These are phyloP conservation scores for Actinostola sp. DNA, from an alignment of 92 coral and sea anemone genomes.

Conservation along the genomic window DNA sequence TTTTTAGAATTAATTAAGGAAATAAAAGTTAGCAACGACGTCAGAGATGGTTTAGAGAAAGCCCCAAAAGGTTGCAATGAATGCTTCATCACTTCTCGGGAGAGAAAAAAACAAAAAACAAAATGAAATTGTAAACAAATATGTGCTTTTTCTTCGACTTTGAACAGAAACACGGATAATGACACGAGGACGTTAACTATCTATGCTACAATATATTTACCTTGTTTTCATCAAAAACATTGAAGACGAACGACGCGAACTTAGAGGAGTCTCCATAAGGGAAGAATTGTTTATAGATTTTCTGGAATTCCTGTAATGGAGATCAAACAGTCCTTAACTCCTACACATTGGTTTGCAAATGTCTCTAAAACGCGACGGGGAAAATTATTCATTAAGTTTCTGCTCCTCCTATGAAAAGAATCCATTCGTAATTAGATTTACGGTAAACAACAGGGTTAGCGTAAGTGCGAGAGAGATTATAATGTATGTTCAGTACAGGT, in stretches of 20 bases:
- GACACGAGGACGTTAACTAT: too few species aligned
- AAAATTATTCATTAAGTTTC: too few species aligned
- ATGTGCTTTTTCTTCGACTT: background rate
- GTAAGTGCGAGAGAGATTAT: too few species aligned
- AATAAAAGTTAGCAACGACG: too few species aligned
- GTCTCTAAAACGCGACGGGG: too few species aligned
- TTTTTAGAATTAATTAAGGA: too few species aligned
- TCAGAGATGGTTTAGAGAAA: too few species aligned
- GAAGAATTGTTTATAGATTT: slow-evolving; percentile 94
- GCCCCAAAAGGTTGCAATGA: background rate
- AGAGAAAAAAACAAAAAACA: background rate
- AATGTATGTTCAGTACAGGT: background rate
- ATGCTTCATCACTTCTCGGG: background rate
- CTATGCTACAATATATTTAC: slow-evolving; percentile 74
- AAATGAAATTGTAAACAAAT: background rate
- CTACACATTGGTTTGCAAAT: too few species aligned
- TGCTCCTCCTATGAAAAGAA: too few species aligned
- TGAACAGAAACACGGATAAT: background rate
- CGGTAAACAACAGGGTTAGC: too few species aligned
- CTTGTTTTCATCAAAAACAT: slow-evolving; percentile 91
- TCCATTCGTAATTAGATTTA: background rate
- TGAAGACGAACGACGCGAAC: slow-evolving; percentile 96
- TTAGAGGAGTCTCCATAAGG: slow-evolving; percentile 97
- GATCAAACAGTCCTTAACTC: too few species aligned
- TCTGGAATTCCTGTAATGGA: slow-evolving; percentile 85